Percentiles rank a stretch among this genome's conserved stretches.
Evolutionary conservation across 2,888 invertebrate species (phyloP).

Genomic region (Apeira syringaria): DNA sequence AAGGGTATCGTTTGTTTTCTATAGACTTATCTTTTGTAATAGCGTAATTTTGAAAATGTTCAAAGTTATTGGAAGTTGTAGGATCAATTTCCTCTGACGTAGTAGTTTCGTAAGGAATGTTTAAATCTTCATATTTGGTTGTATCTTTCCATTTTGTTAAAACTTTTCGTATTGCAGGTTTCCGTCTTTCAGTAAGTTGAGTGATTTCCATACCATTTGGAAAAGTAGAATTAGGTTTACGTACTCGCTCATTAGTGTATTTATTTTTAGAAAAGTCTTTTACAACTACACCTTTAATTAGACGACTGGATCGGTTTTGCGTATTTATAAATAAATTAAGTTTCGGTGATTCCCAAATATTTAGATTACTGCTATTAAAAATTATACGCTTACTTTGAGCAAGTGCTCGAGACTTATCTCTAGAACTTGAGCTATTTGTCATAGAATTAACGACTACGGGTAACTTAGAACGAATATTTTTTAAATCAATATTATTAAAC

Average conservation of each 20-base stretch:
- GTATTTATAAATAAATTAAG: background rate
- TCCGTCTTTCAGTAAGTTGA: slow-evolving; percentile 38
- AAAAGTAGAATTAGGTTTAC: slow-evolving; percentile 25
- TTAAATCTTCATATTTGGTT: slow-evolving; percentile 68
- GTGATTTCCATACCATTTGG: slow-evolving; percentile 17
- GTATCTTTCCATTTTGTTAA: slow-evolving; percentile 81
- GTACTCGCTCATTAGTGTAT: slow-evolving; percentile 8
- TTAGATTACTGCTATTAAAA: background rate
- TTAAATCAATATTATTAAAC: slow-evolving; percentile 45
- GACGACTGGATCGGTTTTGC: slow-evolving; percentile 35
- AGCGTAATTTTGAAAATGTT: slow-evolving; percentile 22
- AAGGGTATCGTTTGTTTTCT: slow-evolving; percentile 34
- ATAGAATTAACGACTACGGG: slow-evolving; percentile 45
- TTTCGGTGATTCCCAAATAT: background rate
- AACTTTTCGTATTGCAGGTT: slow-evolving; percentile 68
- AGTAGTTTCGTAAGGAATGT: slow-evolving; percentile 64
- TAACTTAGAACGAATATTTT: slow-evolving; percentile 35
- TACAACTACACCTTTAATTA: slow-evolving; percentile 31
- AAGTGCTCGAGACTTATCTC: slow-evolving; percentile 5
- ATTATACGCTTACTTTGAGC: background rate
- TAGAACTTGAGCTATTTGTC: slow-evolving; percentile 26
- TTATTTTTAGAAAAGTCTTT: slow-evolving; percentile 34
- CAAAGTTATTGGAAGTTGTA: slow-evolving; percentile 31
- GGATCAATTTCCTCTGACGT: slow-evolving; percentile 41
- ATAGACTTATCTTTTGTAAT: slow-evolving; percentile 34